A percentile compares a stretch with the other conserved stretches of the same genome.
phyloP scores from a whole-genome alignment of 1,140 invertebrate species.

The Halesus radiatus region DNA sequence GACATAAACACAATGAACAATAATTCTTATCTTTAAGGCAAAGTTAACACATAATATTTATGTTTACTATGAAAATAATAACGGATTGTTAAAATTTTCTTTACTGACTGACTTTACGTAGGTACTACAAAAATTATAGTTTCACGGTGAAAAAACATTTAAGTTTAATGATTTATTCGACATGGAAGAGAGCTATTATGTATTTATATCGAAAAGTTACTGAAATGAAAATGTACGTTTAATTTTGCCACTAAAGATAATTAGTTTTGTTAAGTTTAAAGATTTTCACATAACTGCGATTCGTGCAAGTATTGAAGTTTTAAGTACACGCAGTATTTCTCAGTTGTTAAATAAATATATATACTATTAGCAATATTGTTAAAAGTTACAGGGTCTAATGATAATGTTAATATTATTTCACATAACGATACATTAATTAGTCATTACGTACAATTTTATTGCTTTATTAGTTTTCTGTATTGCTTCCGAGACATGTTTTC shows the following conservation, averaged over 20 bases:
- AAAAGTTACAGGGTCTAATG: constrained; percentile 23
- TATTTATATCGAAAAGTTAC: too few relatives aligned
- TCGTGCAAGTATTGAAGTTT: constrained; percentile 5
- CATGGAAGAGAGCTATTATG: too few relatives aligned
- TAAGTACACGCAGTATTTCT: constrained; percentile 25
- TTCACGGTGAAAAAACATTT: too few relatives aligned
- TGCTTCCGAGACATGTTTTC: background rate
- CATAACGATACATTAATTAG: constrained; percentile 27
- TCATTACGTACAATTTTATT: constrained; percentile 28
- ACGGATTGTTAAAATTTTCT: too few relatives aligned
- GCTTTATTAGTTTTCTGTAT: background rate
- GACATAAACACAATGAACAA: too few relatives aligned
- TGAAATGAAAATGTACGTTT: background rate
- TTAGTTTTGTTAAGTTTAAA: constrained; percentile 5
- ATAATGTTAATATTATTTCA: constrained; percentile 33
- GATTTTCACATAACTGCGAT: constrained; percentile 1
- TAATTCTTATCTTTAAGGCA: too few relatives aligned
- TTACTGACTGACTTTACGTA: too few relatives aligned
- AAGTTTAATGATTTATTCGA: too few relatives aligned
- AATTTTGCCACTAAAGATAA: background rate
- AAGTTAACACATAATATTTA: too few relatives aligned
- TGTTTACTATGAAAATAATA: too few relatives aligned
- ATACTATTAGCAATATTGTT: background rate
- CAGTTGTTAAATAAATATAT: constrained; percentile 28
- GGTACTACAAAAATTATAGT: too few relatives aligned